Conservation (phyloP, 2,797 vertebrate species). For the Syngnathus acus region DNA sequence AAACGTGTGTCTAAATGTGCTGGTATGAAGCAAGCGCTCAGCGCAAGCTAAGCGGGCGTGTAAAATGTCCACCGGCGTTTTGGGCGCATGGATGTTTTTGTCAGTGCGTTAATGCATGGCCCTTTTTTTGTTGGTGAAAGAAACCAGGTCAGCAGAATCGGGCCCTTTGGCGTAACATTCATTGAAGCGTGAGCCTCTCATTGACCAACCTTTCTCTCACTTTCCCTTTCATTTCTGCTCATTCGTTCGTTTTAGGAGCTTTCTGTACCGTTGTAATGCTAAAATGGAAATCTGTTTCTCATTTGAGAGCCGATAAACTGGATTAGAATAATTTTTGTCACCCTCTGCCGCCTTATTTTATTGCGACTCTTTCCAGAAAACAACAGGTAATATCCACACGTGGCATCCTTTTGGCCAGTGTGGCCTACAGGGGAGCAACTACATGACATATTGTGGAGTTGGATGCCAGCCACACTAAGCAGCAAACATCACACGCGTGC, state of each 20-base stretch:
- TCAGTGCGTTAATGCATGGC: slow-evolving; percentile 34
- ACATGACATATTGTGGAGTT: slow-evolving; percentile 38
- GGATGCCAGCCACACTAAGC: slow-evolving; percentile 41
- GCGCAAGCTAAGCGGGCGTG: slow-evolving; percentile 33
- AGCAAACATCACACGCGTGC: slow-evolving; percentile 29
- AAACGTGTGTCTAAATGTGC: slow-evolving; percentile 7
- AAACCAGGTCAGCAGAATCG: slow-evolving; percentile 67
- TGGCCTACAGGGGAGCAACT: slow-evolving; percentile 40
- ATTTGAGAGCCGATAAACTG: too few species aligned
- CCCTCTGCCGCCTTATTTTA: slow-evolving; percentile 8
- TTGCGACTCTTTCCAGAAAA: slow-evolving; percentile 23
- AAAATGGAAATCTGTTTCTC: neutral
- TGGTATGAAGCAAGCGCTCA: neutral
- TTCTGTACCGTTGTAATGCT: neutral
- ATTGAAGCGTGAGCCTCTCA: slow-evolving; percentile 36
- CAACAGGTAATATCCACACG: slow-evolving; percentile 40
- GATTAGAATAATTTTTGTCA: neutral
- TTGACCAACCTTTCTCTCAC: slow-evolving; percentile 20
- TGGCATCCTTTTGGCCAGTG: slow-evolving; percentile 40
- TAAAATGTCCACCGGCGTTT: slow-evolving; percentile 34
- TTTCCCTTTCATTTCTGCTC: slow-evolving; percentile 25
- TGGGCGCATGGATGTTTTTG: slow-evolving; percentile 19
- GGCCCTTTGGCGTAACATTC: slow-evolving; percentile 44
- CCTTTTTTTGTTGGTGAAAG: slow-evolving; percentile 53
- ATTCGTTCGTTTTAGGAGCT: slow-evolving; percentile 19